These are phyloP conservation scores for Poecilus cupreus DNA, from an alignment of 2,888 invertebrate species.

Conservation along the genomic window DNA sequence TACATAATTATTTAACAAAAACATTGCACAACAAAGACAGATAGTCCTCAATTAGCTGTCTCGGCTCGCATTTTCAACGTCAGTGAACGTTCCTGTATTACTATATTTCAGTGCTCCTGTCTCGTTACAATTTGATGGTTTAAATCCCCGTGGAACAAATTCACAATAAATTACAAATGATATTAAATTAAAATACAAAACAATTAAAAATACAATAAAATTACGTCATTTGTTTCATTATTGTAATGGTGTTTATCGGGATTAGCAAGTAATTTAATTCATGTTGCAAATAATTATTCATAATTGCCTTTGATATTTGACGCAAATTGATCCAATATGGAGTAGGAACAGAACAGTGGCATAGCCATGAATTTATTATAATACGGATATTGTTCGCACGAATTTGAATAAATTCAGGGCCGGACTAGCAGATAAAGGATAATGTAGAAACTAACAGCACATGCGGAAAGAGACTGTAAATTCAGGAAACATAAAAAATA, in stretches of 20 bases:
- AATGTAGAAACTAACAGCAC: too few species aligned
- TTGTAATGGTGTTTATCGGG: neutral
- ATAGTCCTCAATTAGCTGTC: too few species aligned
- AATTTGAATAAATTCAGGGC: conserved; percentile 26
- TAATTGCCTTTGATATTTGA: neutral
- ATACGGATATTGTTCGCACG: conserved; percentile 19
- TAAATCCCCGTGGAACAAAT: too few species aligned
- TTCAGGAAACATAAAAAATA: neutral
- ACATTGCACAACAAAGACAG: too few species aligned
- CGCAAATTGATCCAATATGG: conserved; percentile 28
- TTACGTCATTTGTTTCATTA: neutral
- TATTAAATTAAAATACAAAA: neutral
- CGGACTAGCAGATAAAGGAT: too few species aligned
- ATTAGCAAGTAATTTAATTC: conserved; percentile 14
- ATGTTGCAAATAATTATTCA: neutral
- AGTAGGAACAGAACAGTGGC: neutral
- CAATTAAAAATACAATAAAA: neutral
- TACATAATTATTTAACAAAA: too few species aligned
- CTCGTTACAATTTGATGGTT: too few species aligned
- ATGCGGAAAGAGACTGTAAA: neutral
- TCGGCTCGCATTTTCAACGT: too few species aligned
- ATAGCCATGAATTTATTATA: conserved; percentile 19
- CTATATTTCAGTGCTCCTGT: too few species aligned
- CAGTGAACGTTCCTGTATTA: too few species aligned
- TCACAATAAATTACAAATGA: conserved; percentile 5